Conservation (phyloP, 2,797 vertebrate genomes). For the Vireo griseus region DNA sequence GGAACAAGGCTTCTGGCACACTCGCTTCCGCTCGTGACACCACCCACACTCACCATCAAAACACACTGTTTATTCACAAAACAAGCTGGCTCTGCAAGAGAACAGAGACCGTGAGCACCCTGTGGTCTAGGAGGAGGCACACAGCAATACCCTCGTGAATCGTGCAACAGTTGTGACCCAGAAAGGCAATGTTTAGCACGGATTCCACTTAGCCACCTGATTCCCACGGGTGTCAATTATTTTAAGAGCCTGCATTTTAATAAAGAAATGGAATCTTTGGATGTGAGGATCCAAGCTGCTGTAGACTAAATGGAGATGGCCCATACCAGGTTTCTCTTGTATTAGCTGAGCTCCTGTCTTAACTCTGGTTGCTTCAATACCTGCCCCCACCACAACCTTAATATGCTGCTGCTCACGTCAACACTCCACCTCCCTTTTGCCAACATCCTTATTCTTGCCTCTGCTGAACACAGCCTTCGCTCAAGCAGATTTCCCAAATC, state of each 20-base stretch:
- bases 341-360: fast-evolving
- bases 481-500: background rate
- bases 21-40: background rate
- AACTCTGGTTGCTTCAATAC: background rate
- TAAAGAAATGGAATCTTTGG: background rate
- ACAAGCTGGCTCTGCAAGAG: background rate
- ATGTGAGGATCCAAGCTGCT: background rate
- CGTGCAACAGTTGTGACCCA: background rate
- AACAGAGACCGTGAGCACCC: fast-evolving
- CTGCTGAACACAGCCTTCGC: background rate
- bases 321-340: background rate
- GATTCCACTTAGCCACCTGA: background rate
- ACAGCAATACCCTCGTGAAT: background rate
- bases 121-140: background rate
- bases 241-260: background rate
- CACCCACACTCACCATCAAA: background rate
- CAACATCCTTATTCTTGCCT: background rate
- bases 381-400: background rate
- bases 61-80: background rate
- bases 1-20: background rate
- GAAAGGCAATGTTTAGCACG: background rate
- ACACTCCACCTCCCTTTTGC: background rate
- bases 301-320: background rate
- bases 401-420: background rate
- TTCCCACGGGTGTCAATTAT: background rate